Evolutionary conservation across 92 coral and sea anemone species (phyloP), one percentile per base, ranked within the genome.

Genomic region (Diadumene lineata): DNA sequence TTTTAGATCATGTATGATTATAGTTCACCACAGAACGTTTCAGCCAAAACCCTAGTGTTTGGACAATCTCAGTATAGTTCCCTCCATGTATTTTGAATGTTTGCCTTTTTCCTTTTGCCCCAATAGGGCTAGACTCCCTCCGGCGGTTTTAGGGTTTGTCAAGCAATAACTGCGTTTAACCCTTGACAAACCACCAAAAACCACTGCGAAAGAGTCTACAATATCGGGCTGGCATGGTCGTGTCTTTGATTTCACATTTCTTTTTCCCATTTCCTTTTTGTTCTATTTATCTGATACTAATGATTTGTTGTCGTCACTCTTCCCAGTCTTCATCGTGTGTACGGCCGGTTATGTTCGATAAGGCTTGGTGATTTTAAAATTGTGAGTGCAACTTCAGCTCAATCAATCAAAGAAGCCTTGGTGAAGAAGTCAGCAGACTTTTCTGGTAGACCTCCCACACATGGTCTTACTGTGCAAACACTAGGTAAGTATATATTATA

Each of bases 371-470:
- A 75, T 23, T 85, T 50, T 69, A 87, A 73, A 44, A 15, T 83
- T 29, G 85, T 87, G 13, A 31, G 79, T 16, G 81, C 84, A 2
- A 77, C 74, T 43, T 80, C 83, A 60, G 53, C 68, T 43, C 79
- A 64, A 17, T 56, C 86, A 1, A 76, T 81, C 7, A 64, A 81
- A 44, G 92, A 87, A 64, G 80, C 79, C 31, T 74, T 87, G 63
- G 80, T 87, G 21, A 83, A 72, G 48, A 83, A 51, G 63, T 83
- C 87, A 48, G 82, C 56, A 30, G 92, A 87, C 50, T 83, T 73
- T 32, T 70, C 85, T 1, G 88, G 85, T 23, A 82, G 92, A 64
- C 82, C 83, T 15, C 88, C 86, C 9, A 51, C 75, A 74, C 13
- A 82, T 31, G 70, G 82, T 31, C 43, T 82, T 4, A 0, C 67